These are phyloP conservation scores for Leptinotarsa texana DNA, from an alignment of 1,140 invertebrate species.

Conservation along the genomic window DNA sequence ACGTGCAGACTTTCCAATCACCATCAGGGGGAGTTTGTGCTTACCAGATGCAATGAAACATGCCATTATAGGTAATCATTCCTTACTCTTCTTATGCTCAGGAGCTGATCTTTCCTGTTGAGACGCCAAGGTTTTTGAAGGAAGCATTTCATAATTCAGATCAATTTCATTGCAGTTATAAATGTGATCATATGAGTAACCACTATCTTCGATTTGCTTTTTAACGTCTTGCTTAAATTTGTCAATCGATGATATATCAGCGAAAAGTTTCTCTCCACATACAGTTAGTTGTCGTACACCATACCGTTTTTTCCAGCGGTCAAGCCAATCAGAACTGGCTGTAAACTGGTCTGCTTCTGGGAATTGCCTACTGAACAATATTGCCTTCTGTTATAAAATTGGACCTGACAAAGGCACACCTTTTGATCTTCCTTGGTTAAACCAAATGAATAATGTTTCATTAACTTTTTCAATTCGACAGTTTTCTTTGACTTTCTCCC, in stretches of 20 bases:
- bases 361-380: too few relatives aligned
- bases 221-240: conserved; percentile 5
- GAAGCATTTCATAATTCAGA: too few relatives aligned
- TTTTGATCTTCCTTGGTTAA: conserved; percentile 18
- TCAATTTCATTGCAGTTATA: too few relatives aligned
- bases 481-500: background rate
- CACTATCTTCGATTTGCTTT: background rate
- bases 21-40: too few relatives aligned
- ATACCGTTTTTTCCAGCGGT: conserved; percentile 28
- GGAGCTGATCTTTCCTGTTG: too few relatives aligned
- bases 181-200: background rate
- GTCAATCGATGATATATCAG: conserved; percentile 11
- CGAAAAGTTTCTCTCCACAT: conserved; percentile 30
- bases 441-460: conserved; percentile 21
- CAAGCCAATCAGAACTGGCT: conserved; percentile 28
- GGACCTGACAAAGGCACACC: background rate
- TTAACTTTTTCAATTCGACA: conserved; percentile 21
- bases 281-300: conserved; percentile 26
- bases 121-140: too few relatives aligned
- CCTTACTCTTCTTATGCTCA: background rate
- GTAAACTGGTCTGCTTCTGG: conserved; percentile 14
- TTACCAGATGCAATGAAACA: too few relatives aligned
- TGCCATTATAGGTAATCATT: too few relatives aligned
- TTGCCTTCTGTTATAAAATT: too few relatives aligned
- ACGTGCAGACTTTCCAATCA: too few relatives aligned